Conservation (phyloP, 2,888 invertebrate species). For the Callosobruchus maculatus region DNA sequence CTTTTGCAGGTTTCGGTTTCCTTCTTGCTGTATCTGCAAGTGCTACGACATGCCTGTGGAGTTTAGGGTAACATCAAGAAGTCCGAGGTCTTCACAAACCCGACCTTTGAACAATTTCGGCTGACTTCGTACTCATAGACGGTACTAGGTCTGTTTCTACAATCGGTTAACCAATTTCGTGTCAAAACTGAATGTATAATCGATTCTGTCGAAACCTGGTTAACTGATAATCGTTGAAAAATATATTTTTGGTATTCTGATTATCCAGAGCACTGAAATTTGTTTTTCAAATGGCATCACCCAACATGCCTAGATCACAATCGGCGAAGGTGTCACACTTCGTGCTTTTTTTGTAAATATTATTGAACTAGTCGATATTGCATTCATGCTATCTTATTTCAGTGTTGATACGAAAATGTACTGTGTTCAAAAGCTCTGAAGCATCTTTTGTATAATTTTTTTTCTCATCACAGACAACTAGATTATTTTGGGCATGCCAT, state of each 20-base stretch:
- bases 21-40: slow-evolving; percentile 86
- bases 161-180: neutral
- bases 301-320: neutral
- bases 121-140: neutral
- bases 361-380: neutral
- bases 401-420: neutral
- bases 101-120: neutral
- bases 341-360: neutral
- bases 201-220: no score
- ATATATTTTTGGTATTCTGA: no score
- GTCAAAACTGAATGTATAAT: no score
- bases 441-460: neutral
- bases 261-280: no score
- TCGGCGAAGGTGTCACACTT: no score
- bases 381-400: neutral
- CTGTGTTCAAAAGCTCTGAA: neutral
- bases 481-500: neutral
- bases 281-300: neutral
- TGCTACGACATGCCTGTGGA: slow-evolving; percentile 81
- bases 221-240: no score
- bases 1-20: slow-evolving; percentile 73
- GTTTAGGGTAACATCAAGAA: slow-evolving; percentile 75
- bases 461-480: neutral
- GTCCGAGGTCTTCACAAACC: slow-evolving; percentile 54
- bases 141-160: neutral